A percentile compares a stretch with the other conserved stretches of the same genome.
Conservation (phyloP, 2,113 vertebrate genomes). For the Bubo scandiacus region DNA sequence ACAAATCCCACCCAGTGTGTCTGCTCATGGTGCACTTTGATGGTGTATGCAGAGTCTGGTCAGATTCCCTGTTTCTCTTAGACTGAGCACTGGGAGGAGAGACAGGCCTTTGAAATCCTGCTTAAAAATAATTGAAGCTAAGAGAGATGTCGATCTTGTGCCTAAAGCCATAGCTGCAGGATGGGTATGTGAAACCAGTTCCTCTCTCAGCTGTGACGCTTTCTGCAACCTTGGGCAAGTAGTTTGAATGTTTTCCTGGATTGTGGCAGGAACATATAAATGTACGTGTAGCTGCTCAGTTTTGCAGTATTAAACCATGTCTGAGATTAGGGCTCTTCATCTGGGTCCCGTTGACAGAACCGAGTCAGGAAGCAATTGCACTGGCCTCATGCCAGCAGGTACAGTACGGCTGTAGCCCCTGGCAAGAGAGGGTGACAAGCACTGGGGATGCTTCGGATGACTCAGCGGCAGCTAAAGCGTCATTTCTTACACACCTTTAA, state of each 20-base stretch:
- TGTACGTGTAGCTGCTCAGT: background rate
- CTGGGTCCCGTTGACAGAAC: background rate
- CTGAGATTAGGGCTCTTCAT: background rate
- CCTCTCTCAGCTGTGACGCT: background rate
- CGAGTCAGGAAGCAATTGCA: background rate
- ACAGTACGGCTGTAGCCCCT: background rate
- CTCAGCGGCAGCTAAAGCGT: background rate
- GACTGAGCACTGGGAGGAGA: background rate
- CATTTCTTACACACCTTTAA: background rate
- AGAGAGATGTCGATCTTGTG: background rate
- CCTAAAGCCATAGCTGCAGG: background rate
- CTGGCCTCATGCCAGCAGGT: background rate
- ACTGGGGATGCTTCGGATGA: background rate
- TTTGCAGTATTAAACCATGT: background rate
- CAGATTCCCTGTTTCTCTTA: background rate
- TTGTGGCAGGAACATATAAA: fast-evolving
- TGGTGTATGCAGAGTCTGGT: background rate
- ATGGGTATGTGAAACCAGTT: background rate
- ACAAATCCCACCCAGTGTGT: background rate
- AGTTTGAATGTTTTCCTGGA: background rate
- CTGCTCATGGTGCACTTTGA: background rate
- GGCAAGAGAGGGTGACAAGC: background rate
- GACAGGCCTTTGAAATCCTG: background rate
- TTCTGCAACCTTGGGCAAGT: background rate
- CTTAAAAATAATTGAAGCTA: background rate